Base-by-base conservation (phyloP, 2,797 vertebrate genomes). In the Harpagifer antarcticus region DNA sequence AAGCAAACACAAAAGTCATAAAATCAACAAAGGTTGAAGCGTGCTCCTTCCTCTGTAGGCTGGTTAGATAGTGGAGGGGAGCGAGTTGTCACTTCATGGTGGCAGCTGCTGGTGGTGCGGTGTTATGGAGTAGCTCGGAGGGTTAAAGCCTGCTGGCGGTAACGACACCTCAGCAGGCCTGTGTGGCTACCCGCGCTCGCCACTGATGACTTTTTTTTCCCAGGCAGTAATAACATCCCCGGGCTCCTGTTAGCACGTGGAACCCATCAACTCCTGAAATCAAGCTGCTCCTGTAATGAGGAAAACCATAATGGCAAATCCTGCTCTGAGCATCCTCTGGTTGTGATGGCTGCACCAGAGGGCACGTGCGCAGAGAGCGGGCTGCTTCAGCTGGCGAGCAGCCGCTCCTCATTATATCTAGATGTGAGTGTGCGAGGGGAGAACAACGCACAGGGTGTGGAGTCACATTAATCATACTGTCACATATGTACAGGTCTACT, bases 271-370 rank as follows among this genome's bases (percentile, higher is more conserved):
- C 73, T 79, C 65, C 50, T 64, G 62, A 76, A 85, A 73, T 88
- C 90, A 85, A 4, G 85, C 92, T 92, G 91, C 81, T 90, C 49
- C 72, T 49, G 68, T 93, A 90, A 93, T 92, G 92, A 91, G 85
- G 67, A 87, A 86, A 88, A 73, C 73, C 79, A 80, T 90, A 83
- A 93, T 84, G 82, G 84, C 78, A 78, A 79, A 73, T 72, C 53
- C 60, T 64, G 82, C 82, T 85, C 16, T 16, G 68, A 81, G 86
- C 85, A 45, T 77, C 75, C 60, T 82, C 82, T 59, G 74, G 54
- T 68, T 78, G 81, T 72, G 83, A 82, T 75, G 59, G 79, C 74
- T 77, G 53, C 74, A 81, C 86, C 17, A 14, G 78, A 82, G 88
- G 87, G 76, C 82, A 50, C 71, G 56, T 71, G 78, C 56, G 43